Base-by-base conservation (phyloP, 2,113 vertebrate genomes). In the Megatriorchis doriae region DNA sequence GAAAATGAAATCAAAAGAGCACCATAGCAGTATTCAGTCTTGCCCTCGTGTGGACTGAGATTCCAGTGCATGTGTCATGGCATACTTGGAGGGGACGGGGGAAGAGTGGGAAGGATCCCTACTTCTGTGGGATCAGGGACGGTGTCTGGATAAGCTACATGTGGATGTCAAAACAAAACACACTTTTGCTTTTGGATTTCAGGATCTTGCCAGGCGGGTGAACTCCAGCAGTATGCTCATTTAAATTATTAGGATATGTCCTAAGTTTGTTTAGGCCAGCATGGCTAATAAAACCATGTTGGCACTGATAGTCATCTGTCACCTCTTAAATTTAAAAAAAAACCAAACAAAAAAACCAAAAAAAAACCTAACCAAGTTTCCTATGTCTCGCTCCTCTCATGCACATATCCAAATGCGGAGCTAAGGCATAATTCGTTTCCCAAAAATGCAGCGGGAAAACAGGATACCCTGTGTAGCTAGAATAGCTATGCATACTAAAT, bases 61-160 rank as follows among this genome's bases (percentile, higher is more conserved):
- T 43, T 45, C 22, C 53, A 38, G 26, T 11, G 36, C 8, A 0
- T 10, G 48, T 0, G 0, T 14, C 48, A 6, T 22, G 65, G 19
- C 27, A 5, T 2, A 1, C 5, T 36, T 48, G 4, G 77, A 79
- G n/a, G 36, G 29, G 23, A 22, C 0, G 1, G 10, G 7, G 67
- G 14, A 56, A 58, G 27, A 27, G 13, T 20, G 26, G 29, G 20
- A 71, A 53, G 23, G 50, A 22, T 27, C n/a, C 48, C 23, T 56
- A 0, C 31, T 74, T 89, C 13, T 52, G 11, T 27, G 42, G 53
- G 18, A 22, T 59, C 47, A 31, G 10, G 45, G 22, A 3, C 42
- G 20, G 18, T 53, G 42, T 79, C 53, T 77, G n/a, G 20, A 7
- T 66, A 5, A 29, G 29, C 63, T 43, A 4, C 4, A 0, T 23